A percentile compares a stretch with the other conserved stretches of the same genome.
phyloP scores from a whole-genome alignment of 92 coral and sea anemone species.

The Blastomussa wellsi region DNA sequence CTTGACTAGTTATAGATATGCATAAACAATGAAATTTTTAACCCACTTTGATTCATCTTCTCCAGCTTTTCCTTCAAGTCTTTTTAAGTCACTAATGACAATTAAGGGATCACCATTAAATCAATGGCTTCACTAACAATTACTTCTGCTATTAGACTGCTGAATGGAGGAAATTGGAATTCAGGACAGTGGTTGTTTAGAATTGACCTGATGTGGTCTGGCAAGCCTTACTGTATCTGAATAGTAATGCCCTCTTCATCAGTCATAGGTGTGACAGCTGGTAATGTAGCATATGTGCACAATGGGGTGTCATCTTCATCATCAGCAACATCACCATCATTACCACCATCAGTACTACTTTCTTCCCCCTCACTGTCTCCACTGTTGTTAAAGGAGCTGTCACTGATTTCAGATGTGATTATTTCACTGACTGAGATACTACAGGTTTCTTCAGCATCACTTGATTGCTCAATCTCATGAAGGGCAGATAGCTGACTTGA shows the following conservation, averaged over 20 bases:
- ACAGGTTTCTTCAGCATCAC: background rate
- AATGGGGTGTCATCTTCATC: slow-evolving; percentile 13
- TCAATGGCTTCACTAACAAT: slow-evolving; percentile 42
- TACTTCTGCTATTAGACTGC: slow-evolving; percentile 28
- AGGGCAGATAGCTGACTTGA: slow-evolving; percentile 37
- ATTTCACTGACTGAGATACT: slow-evolving; percentile 13
- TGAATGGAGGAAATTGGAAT: slow-evolving; percentile 37
- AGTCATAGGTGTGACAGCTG: background rate
- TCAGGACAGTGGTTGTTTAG: slow-evolving; percentile 25
- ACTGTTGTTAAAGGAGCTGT: slow-evolving; percentile 1
- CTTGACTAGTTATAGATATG: slow-evolving; percentile 26
- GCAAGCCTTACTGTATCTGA: slow-evolving; percentile 24
- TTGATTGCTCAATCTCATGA: slow-evolving; percentile 15
- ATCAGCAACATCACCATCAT: slow-evolving; percentile 8
- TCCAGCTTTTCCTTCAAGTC: slow-evolving; percentile 28
- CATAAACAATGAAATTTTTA: slow-evolving; percentile 29
- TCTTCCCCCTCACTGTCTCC: slow-evolving; percentile 14
- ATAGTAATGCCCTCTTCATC: background rate
- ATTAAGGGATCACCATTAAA: slow-evolving; percentile 49
- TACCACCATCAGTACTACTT: slow-evolving; percentile 22
- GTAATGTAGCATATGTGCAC: background rate
- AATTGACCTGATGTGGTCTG: slow-evolving; percentile 15
- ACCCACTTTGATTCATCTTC: slow-evolving; percentile 29
- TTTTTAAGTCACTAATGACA: slow-evolving; percentile 29
- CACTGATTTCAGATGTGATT: background rate